Evolutionary conservation across 1,140 invertebrate species (phyloP).

Genomic region (Hestina assimilis): DNA sequence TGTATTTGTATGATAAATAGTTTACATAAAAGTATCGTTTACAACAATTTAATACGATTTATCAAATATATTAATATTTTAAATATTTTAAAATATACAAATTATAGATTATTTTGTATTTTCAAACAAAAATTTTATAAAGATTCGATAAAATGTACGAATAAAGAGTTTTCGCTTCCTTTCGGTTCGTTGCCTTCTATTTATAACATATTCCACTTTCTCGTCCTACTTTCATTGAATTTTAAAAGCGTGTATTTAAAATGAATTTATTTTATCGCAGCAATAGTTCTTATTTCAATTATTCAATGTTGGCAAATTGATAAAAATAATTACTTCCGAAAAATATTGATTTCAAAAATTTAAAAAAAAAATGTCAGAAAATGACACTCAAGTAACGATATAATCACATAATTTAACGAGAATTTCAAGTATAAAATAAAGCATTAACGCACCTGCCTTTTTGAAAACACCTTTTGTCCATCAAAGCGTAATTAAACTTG

Average conservation of each 20-base stretch:
- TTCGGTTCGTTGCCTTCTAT: slow-evolving; percentile 6
- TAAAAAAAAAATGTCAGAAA: not conserved
- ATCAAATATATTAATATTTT: not conserved
- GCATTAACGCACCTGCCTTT: not conserved
- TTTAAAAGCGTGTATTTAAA: slow-evolving; percentile 1
- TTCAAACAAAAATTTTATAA: no score
- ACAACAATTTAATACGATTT: not conserved
- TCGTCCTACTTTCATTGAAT: slow-evolving; percentile 11
- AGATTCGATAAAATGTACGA: not conserved
- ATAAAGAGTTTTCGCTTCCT: slow-evolving; percentile 12
- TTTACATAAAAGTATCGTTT: not conserved
- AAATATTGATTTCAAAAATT: no score
- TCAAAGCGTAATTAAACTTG: not conserved
- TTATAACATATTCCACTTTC: slow-evolving; percentile 16
- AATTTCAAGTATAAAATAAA: not conserved
- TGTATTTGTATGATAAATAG: no score
- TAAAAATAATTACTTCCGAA: no score
- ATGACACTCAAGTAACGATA: not conserved
- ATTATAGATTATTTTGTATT: no score
- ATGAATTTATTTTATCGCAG: not conserved
- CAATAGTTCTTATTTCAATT: not conserved
- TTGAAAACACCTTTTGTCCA: not conserved
- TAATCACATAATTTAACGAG: not conserved
- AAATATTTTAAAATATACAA: not conserved
- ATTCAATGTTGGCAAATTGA: slow-evolving; percentile 1